phyloP scores from a whole-genome alignment of 2,797 vertebrate species.

The Poecilia wingei region DNA sequence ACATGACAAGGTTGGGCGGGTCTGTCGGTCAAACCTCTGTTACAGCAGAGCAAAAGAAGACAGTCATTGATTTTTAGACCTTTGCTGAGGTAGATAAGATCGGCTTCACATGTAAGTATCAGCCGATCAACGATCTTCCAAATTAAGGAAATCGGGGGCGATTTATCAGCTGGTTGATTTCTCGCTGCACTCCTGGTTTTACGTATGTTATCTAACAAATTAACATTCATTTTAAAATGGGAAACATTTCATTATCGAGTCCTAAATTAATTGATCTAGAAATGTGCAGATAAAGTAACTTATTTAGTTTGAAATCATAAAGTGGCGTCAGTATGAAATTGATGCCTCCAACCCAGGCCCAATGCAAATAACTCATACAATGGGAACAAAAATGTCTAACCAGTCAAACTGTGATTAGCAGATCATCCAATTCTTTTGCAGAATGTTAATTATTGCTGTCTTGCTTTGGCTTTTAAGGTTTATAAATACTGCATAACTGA shows the following conservation, averaged over 20 bases:
- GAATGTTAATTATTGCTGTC: not conserved
- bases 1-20: too few relatives aligned
- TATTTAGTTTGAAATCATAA: not conserved
- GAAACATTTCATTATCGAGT: not conserved
- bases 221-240: not conserved
- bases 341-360: not conserved
- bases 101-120: too few relatives aligned
- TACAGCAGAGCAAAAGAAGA: too few relatives aligned
- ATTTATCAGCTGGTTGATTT: too few relatives aligned
- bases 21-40: too few relatives aligned
- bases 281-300: not conserved
- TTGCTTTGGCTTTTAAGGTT: not conserved
- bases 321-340: not conserved
- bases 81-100: too few relatives aligned
- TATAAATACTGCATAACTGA: not conserved
- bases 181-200: not conserved
- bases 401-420: not conserved
- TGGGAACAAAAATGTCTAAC: not conserved
- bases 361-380: not conserved
- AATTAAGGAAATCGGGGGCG: too few relatives aligned
- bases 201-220: not conserved
- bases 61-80: too few relatives aligned
- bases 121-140: too few relatives aligned
- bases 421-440: not conserved
- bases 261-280: not conserved